These are phyloP conservation scores for Holcopasites calliopsidis DNA, from an alignment of 1,140 invertebrate species.

Conservation along the genomic window DNA sequence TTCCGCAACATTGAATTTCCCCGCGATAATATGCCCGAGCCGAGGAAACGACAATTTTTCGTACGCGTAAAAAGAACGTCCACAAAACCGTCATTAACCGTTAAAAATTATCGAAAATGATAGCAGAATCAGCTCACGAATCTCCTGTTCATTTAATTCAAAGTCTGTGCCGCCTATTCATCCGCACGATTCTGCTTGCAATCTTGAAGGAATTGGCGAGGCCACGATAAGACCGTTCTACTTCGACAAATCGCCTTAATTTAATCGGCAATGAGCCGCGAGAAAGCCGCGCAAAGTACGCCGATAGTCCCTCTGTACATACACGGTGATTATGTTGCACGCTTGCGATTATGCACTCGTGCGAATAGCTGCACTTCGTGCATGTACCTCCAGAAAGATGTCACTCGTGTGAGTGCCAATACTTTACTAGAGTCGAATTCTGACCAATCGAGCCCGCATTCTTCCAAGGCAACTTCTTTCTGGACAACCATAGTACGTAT, in stretches of 20 bases:
- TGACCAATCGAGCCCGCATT: too few relatives aligned
- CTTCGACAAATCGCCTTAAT: conserved; percentile 42
- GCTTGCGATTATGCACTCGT: background rate
- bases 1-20: conserved; percentile 32
- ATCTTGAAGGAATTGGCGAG: conserved; percentile 5
- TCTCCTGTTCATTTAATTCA: background rate
- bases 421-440: too few relatives aligned
- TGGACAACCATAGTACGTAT: too few relatives aligned
- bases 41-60: conserved; percentile 1
- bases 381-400: too few relatives aligned
- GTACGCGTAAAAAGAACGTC: background rate
- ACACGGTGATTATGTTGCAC: background rate
- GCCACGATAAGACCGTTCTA: conserved; percentile 30
- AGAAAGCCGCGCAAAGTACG: conserved; percentile 35
- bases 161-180: too few relatives aligned
- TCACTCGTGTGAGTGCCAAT: too few relatives aligned
- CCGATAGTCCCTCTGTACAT: conserved; percentile 6
- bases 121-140: background rate
- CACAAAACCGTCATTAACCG: background rate
- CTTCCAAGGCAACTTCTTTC: too few relatives aligned
- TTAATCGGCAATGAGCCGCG: conserved; percentile 40
- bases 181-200: too few relatives aligned
- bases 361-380: background rate
- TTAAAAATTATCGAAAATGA: background rate
- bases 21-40: background rate